A percentile compares a stretch with the other conserved stretches of the same genome.
Conservation (phyloP, 2,888 invertebrate genomes). For the Euplexia lucipara region DNA sequence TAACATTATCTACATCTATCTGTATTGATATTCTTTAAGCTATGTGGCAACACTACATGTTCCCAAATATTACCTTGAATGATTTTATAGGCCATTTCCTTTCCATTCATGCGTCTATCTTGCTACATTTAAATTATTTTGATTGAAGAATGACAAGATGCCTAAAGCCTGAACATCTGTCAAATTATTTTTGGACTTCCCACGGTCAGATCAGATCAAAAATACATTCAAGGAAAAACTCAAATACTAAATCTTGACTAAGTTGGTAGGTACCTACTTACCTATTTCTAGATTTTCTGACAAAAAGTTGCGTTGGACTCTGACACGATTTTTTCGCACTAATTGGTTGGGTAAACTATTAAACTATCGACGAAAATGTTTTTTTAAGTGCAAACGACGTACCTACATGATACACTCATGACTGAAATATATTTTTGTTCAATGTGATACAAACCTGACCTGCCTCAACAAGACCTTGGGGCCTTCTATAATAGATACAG, state of each 20-base stretch:
- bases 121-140: constrained; percentile 1
- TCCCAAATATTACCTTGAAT: constrained; percentile 15
- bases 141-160: neutral
- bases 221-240: neutral
- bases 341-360: neutral
- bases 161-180: neutral
- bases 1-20: neutral
- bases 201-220: neutral
- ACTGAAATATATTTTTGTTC: constrained; percentile 24
- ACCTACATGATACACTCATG: constrained; percentile 1
- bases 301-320: too few relatives aligned
- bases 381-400: constrained; percentile 10
- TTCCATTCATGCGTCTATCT: constrained; percentile 30
- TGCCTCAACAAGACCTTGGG: constrained; percentile 57
- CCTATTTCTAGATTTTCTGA: too few relatives aligned
- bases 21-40: neutral
- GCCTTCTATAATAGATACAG: constrained; percentile 43
- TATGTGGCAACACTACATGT: constrained; percentile 1
- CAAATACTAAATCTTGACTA: too few relatives aligned
- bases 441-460: constrained; percentile 54
- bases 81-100: constrained; percentile 40
- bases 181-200: neutral
- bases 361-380: constrained; percentile 23
- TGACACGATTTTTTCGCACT: neutral
- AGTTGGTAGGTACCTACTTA: too few relatives aligned